Evolutionary conservation across 2,113 vertebrate species (phyloP).

Genomic region (Mustelus asterias): DNA sequence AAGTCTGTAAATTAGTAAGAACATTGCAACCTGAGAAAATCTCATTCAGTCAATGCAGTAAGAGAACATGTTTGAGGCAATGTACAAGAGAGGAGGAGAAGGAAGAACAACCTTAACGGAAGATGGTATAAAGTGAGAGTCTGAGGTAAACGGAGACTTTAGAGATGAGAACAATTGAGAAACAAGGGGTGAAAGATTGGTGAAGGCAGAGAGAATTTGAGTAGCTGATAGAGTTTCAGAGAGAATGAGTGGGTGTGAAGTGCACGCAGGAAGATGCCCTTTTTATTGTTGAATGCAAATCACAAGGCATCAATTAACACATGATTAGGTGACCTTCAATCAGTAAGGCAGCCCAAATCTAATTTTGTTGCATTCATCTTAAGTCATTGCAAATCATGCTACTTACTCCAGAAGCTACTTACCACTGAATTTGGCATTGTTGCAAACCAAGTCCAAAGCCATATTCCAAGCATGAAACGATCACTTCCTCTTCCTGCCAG

Average conservation of each 20-base stretch:
- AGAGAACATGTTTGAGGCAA: neutral
- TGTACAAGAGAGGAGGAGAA: neutral
- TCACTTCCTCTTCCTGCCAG: neutral
- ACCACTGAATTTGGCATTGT: neutral
- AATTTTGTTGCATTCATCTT: neutral
- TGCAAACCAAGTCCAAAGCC: neutral
- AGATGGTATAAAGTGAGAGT: neutral
- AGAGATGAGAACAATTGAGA: neutral
- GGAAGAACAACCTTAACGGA: neutral
- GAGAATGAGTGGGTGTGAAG: neutral
- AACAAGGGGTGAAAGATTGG: neutral
- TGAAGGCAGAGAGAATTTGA: neutral
- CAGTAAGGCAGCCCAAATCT: neutral
- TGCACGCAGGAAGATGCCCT: neutral
- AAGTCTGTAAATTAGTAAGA: neutral
- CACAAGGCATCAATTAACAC: neutral
- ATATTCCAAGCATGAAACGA: neutral
- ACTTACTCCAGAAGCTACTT: neutral
- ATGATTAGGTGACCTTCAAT: neutral
- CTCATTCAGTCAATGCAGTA: neutral
- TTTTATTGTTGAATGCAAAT: neutral
- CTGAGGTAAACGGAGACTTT: neutral
- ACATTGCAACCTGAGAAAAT: neutral
- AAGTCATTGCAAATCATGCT: neutral
- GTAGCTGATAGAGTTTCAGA: neutral